These are phyloP conservation scores for Cantharis nigra DNA, from an alignment of 2,888 invertebrate species.

Conservation along the genomic window DNA sequence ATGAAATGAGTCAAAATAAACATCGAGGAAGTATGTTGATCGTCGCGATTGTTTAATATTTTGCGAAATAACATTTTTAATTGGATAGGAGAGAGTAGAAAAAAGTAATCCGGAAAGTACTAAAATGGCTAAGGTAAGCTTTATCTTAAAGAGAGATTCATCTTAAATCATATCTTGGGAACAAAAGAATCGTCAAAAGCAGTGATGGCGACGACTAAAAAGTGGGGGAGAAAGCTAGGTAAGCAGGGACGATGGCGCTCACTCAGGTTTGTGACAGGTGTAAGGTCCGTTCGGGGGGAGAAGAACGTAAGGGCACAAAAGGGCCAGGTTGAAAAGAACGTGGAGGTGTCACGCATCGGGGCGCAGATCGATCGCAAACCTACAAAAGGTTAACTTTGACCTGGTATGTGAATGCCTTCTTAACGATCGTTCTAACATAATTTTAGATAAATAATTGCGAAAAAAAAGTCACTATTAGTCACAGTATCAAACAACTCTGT, in stretches of 20 bases:
- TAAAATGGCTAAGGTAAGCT: slow-evolving; percentile 7
- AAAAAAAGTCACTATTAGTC: background rate
- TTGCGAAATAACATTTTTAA: background rate
- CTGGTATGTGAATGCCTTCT: slow-evolving; percentile 22
- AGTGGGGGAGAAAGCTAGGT: slow-evolving; percentile 37
- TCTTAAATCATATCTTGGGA: slow-evolving; percentile 35
- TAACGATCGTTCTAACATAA: slow-evolving; percentile 16
- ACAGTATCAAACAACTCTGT: background rate
- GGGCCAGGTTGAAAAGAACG: slow-evolving; percentile 38
- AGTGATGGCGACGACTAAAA: slow-evolving; percentile 38
- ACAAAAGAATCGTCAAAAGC: slow-evolving; percentile 37
- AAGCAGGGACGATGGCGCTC: slow-evolving; percentile 32
- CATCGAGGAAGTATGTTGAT: background rate
- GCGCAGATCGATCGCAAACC: slow-evolving; percentile 42
- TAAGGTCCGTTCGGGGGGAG: slow-evolving; percentile 31
- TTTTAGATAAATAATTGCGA: background rate
- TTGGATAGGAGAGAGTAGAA: slow-evolving; percentile 4
- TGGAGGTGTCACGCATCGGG: slow-evolving; percentile 46
- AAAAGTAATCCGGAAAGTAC: slow-evolving; percentile 15
- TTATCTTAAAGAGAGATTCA: slow-evolving; percentile 11
- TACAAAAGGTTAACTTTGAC: slow-evolving; percentile 32
- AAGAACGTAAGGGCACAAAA: slow-evolving; percentile 27
- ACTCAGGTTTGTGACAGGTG: slow-evolving; percentile 38
- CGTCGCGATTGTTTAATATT: background rate
- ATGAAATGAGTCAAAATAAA: background rate